Evolutionary conservation across 2,113 vertebrate genomes (phyloP).

Genomic region (human (Homo sapiens)): GRCh38 chr12:131197501-131198000

Average conservation of each 20-base stretch:
- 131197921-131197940: background rate
- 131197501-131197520: background rate
- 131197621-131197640: background rate
- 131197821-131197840: accelerated
- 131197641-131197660: background rate
- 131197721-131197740: accelerated
- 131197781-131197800: accelerated
- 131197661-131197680: accelerated
- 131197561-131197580: background rate
- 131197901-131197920: background rate
- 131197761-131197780: background rate
- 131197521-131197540: background rate
- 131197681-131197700: background rate
- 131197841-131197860: background rate
- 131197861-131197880: background rate
- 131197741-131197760: background rate
- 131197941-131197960: background rate
- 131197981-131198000: background rate
- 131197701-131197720: background rate
- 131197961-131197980: background rate
- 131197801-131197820: accelerated
- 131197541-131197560: too few species aligned
- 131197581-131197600: background rate
- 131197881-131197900: background rate
- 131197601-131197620: background rate